Conservation (phyloP, 1,140 invertebrate genomes). For the Drosophila sechellia region DNA sequence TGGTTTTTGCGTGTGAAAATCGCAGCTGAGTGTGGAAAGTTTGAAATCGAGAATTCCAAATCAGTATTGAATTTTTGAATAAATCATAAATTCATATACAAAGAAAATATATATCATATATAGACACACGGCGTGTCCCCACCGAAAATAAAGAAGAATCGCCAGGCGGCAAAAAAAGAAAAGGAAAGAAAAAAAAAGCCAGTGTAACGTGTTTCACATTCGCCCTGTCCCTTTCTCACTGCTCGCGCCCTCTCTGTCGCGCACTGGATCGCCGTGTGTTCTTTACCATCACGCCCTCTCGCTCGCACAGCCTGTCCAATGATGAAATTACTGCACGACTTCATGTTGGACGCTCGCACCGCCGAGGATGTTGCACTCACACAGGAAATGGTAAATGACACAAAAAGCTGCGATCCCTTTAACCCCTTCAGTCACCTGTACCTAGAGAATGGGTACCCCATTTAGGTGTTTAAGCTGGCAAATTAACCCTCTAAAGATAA, state of each 20-base stretch:
- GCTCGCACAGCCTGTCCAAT: slow-evolving; percentile 57
- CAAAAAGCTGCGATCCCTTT: slow-evolving; percentile 6
- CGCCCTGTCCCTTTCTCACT: slow-evolving; percentile 27
- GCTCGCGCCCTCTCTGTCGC: slow-evolving; percentile 32
- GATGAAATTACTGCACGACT: slow-evolving; percentile 84
- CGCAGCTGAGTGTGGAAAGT: slow-evolving; percentile 54
- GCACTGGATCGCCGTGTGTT: slow-evolving; percentile 53
- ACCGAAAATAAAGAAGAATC: slow-evolving; percentile 37
- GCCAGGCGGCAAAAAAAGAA: slow-evolving; percentile 19
- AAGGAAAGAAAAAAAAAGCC: slow-evolving; percentile 30
- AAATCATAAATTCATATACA: slow-evolving; percentile 60
- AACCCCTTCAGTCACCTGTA: background rate
- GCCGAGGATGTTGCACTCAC: slow-evolving; percentile 80
- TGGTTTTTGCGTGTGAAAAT: slow-evolving; percentile 53
- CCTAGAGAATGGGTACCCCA: background rate
- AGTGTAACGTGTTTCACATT: slow-evolving; percentile 71
- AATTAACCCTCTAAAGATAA: background rate
- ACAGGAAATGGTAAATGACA: slow-evolving; percentile 82
- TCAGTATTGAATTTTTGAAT: slow-evolving; percentile 68
- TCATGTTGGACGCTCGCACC: slow-evolving; percentile 76
- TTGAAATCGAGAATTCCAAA: slow-evolving; percentile 49
- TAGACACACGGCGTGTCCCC: slow-evolving; percentile 18
- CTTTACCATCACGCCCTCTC: slow-evolving; percentile 42
- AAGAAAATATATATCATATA: slow-evolving; percentile 13
- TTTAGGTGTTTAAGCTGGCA: background rate